A percentile compares a stretch with the other conserved stretches of the same genome.
phyloP scores from a whole-genome alignment of 2,113 vertebrate species.

The Dryoscopus gambensis region DNA sequence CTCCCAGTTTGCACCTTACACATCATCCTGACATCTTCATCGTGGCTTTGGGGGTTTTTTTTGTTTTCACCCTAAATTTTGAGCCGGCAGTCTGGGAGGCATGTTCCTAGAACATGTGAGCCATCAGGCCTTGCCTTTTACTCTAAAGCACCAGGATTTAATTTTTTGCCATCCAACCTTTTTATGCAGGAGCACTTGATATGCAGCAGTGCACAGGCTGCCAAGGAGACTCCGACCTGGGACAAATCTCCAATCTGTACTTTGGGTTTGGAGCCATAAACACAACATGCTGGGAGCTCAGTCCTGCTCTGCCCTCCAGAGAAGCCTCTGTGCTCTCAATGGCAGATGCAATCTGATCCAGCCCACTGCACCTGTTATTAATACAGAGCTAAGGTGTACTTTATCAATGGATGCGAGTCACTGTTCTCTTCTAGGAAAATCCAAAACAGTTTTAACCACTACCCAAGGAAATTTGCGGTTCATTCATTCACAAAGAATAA shows the following conservation, averaged over 20 bases:
- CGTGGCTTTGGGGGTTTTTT: rapidly evolving
- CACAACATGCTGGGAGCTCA: conserved; percentile 35
- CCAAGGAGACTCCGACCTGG: conserved; percentile 60
- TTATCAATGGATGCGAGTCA: conserved; percentile 60
- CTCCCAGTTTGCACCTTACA: background rate
- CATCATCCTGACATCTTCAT: background rate
- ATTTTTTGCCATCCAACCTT: background rate
- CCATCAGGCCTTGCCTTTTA: background rate
- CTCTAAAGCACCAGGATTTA: background rate
- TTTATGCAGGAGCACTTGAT: background rate
- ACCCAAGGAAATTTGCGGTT: conserved; percentile 48
- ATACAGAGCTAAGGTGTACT: conserved; percentile 15
- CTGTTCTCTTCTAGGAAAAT: conserved; percentile 52
- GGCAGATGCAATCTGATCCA: conserved; percentile 68
- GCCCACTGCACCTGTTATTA: conserved; percentile 65
- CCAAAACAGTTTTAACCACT: conserved; percentile 36
- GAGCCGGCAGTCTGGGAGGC: background rate
- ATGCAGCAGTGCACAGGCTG: background rate
- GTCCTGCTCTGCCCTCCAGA: conserved; percentile 42
- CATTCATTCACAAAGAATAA: conserved; percentile 30
- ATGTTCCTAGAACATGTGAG: background rate
- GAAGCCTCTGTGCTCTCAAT: conserved; percentile 47
- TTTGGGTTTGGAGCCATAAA: conserved; percentile 60
- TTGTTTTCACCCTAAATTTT: background rate
- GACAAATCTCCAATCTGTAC: conserved; percentile 61